phyloP scores from a whole-genome alignment of 2,113 vertebrate genomes.

The Peromyscus maniculatus region DNA sequence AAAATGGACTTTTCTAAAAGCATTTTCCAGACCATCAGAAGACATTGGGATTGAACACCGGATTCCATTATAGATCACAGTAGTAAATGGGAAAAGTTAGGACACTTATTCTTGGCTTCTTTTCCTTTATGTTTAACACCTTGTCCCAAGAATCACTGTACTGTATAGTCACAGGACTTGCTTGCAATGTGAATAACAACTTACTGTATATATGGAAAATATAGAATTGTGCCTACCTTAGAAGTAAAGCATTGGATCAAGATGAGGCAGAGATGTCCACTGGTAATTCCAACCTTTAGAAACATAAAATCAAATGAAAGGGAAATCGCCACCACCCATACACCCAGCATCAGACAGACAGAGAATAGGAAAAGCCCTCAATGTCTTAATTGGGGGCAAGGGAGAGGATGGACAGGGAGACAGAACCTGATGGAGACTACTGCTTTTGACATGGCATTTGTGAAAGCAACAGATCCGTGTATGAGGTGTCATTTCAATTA shows the following conservation, averaged over 20 bases:
- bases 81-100: not conserved
- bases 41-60: not conserved
- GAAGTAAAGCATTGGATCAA: not conserved
- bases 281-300: not conserved
- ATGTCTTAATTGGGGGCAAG: not conserved
- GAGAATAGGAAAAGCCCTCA: not conserved
- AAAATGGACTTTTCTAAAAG: slow-evolving; percentile 29
- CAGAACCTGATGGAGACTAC: not conserved
- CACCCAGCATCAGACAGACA: not conserved
- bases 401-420: not conserved
- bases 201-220: not conserved
- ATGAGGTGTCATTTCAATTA: not conserved
- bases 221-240: not conserved
- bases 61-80: slow-evolving; percentile 11
- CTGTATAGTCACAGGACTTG: not conserved
- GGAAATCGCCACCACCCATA: not conserved
- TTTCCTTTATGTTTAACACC: slow-evolving; percentile 26
- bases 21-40: slow-evolving; percentile 32
- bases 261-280: not conserved
- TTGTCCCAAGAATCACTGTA: slow-evolving; percentile 5
- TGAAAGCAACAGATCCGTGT: not conserved
- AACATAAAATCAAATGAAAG: not conserved
- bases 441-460: not conserved
- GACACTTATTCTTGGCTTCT: not conserved
- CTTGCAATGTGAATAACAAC: slow-evolving; percentile 1